A percentile compares a stretch with the other conserved stretches of the same genome.
These are phyloP conservation scores for Anolis apletophallus DNA, from an alignment of 2,797 vertebrate genomes.

Conservation along the genomic window DNA sequence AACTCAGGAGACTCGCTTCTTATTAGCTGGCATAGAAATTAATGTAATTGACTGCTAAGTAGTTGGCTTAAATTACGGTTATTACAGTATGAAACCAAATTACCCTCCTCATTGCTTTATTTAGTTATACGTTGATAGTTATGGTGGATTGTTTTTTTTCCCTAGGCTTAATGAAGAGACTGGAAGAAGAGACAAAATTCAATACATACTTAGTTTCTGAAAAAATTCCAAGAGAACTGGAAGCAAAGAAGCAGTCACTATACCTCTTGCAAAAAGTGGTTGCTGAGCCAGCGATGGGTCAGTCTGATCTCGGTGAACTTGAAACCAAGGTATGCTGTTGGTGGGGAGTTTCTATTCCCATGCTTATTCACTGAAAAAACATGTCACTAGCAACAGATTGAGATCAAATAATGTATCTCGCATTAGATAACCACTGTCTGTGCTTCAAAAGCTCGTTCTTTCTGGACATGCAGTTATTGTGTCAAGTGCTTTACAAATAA, in stretches of 20 bases:
- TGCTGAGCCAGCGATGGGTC: conserved; percentile 91
- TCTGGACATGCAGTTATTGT: too few species aligned
- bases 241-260: conserved; percentile 83
- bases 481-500: too few species aligned
- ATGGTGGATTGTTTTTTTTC: conserved; percentile 53
- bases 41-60: conserved; percentile 53
- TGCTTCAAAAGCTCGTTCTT: not conserved
- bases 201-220: conserved; percentile 94
- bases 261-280: conserved; percentile 90
- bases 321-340: conserved; percentile 84
- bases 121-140: conserved; percentile 53
- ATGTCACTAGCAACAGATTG: not conserved
- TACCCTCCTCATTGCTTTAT: conserved; percentile 44
- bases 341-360: not conserved
- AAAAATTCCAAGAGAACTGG: conserved; percentile 93
- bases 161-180: conserved; percentile 92
- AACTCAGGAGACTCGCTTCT: conserved; percentile 21
- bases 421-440: not conserved
- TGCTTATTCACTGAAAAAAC: not conserved
- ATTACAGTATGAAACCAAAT: conserved; percentile 44
- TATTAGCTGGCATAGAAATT: conserved; percentile 33
- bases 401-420: not conserved
- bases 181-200: conserved; percentile 96
- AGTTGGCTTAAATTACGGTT: conserved; percentile 47
- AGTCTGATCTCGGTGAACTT: conserved; percentile 87